Percentiles rank a stretch among this genome's conserved stretches.
These are phyloP conservation scores for Trichogramma pretiosum DNA, from an alignment of 1,140 invertebrate genomes.

Conservation along the genomic window DNA sequence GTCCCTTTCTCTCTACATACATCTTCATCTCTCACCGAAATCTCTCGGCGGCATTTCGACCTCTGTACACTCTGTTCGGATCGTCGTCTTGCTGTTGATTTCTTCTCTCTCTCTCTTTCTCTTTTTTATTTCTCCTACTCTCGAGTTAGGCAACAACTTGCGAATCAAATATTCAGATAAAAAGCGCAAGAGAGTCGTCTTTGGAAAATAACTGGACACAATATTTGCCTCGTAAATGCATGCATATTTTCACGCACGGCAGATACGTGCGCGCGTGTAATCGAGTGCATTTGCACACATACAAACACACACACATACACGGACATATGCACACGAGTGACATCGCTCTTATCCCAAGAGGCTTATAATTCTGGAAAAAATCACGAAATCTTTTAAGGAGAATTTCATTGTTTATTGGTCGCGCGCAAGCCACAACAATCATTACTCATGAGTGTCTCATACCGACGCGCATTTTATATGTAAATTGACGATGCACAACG, in stretches of 20 bases:
- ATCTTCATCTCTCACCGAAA: too few relatives aligned
- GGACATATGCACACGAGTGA: neutral
- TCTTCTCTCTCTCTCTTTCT: neutral
- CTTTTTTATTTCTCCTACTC: neutral
- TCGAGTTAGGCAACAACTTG: too few relatives aligned
- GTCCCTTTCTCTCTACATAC: neutral
- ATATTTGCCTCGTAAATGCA: constrained; percentile 8
- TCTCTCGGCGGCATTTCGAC: neutral
- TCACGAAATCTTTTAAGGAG: too few relatives aligned
- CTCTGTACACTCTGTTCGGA: neutral
- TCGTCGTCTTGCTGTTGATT: neutral
- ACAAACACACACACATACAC: too few relatives aligned
- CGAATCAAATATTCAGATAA: constrained; percentile 3
- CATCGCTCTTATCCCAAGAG: too few relatives aligned
- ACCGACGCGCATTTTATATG: too few relatives aligned
- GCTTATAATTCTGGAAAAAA: too few relatives aligned
- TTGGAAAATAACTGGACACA: constrained; percentile 1
- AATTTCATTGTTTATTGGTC: too few relatives aligned
- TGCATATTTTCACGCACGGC: constrained; percentile 27
- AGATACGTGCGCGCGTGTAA: constrained; percentile 26
- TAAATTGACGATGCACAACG: too few relatives aligned
- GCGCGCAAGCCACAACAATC: too few relatives aligned
- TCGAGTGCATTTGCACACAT: constrained; percentile 2
- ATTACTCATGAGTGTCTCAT: too few relatives aligned
- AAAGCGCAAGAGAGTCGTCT: constrained; percentile 13